Percentiles rank a stretch among this genome's conserved stretches.
Evolutionary conservation across 1,140 invertebrate species (phyloP).

Genomic region (Caerostris darwini): DNA sequence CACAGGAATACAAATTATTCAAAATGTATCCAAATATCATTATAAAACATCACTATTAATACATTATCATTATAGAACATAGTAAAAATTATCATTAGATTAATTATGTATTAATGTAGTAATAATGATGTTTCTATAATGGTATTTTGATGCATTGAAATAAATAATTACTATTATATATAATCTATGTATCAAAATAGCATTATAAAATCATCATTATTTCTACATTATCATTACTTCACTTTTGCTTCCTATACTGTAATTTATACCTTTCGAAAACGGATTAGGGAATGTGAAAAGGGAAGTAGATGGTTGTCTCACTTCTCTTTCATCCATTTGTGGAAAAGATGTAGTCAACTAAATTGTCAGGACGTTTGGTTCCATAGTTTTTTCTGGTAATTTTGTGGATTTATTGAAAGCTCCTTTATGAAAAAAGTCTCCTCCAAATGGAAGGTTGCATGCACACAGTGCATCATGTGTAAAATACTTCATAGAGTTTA

Average conservation of each 20-base stretch:
- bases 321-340: background rate
- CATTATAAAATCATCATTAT: too few relatives aligned
- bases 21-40: too few relatives aligned
- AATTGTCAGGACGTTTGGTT: constrained; percentile 14
- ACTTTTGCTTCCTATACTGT: background rate
- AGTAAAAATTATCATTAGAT: too few relatives aligned
- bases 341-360: constrained; percentile 5
- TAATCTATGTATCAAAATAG: too few relatives aligned
- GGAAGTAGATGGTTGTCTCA: background rate
- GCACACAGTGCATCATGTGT: background rate
- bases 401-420: constrained; percentile 19
- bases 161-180: too few relatives aligned
- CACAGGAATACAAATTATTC: too few relatives aligned
- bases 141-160: too few relatives aligned
- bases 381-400: background rate
- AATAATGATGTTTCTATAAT: too few relatives aligned
- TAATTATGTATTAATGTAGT: too few relatives aligned
- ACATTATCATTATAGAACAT: too few relatives aligned
- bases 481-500: background rate
- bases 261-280: constrained; percentile 37
- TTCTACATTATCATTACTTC: background rate
- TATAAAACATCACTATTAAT: too few relatives aligned
- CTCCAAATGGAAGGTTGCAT: background rate
- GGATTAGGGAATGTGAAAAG: constrained; percentile 35
- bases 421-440: background rate